phyloP scores from a whole-genome alignment of 2,888 invertebrate species.

The Hermaeophaga mercurialis region DNA sequence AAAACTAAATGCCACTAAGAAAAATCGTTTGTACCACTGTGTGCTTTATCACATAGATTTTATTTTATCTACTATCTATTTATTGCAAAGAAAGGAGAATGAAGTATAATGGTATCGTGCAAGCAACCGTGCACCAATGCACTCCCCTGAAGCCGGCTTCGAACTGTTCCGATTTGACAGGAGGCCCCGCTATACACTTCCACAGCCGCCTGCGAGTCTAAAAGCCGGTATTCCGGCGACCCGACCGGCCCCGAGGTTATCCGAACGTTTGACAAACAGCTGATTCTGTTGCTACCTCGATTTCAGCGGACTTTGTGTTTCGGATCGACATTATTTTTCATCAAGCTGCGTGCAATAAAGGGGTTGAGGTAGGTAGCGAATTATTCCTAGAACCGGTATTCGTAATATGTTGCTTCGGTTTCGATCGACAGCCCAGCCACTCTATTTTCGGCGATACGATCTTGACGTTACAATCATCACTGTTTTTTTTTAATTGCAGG shows the following conservation, averaged over 20 bases:
- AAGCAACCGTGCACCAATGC: constrained; percentile 10
- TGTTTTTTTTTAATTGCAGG: too few relatives aligned
- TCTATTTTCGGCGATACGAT: constrained; percentile 5
- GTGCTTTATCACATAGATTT: constrained; percentile 33
- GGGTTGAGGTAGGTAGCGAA: constrained; percentile 33
- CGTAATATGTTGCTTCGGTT: constrained; percentile 3
- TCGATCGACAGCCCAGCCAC: not conserved
- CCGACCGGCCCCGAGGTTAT: constrained; percentile 36
- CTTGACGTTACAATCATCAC: too few relatives aligned
- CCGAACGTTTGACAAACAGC: constrained; percentile 48
- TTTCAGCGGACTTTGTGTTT: constrained; percentile 16
- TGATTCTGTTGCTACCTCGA: constrained; percentile 43
- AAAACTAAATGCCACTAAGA: constrained; percentile 24
- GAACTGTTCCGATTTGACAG: constrained; percentile 35
- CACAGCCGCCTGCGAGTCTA: constrained; percentile 39
- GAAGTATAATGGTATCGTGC: not conserved
- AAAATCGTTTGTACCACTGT: constrained; percentile 25
- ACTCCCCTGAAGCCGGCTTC: constrained; percentile 34
- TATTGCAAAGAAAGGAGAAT: constrained; percentile 22
- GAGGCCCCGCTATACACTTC: constrained; percentile 24
- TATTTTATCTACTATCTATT: constrained; percentile 10
- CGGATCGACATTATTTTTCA: constrained; percentile 25
- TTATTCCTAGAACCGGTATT: constrained; percentile 22
- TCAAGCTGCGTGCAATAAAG: constrained; percentile 24
- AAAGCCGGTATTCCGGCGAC: constrained; percentile 43